Evolutionary conservation across 2,113 vertebrate species (phyloP), one percentile per base, ranked within the genome.

Genomic region (Percopsis transmontana): DNA sequence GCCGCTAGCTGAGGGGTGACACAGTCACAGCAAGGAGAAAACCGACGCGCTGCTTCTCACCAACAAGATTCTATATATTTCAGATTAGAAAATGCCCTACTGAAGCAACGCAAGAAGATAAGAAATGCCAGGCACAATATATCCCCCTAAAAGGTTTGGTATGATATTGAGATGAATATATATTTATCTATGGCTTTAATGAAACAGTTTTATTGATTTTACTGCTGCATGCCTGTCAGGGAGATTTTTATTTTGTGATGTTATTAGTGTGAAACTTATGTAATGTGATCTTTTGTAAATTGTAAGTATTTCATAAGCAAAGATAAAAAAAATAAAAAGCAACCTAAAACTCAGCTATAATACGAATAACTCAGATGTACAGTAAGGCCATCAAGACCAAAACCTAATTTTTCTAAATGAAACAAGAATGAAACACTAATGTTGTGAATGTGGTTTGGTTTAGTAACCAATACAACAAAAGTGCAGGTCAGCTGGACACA

Each of bases 21-120:
- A n/a, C 66, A 20, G 68, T 80, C 81, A 84, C 72, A 77, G 68
- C 12, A 38, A 73, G 62, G 74, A 61, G 27, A 67, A 71, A 66
- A 62, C 61, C 74, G 62, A 57, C 8, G 45, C 50, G 48, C 41
- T 39, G 39, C 53, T 81, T 57, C 67, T 18, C 59, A 2, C 66
- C 68, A 19, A 45, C 48, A 21, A 58, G 56, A 53, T 62, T 64
- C 54, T 58, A 41, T 50, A 41, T 50, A 63, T 62, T 27, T 79
- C 53, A 63, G 44, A 69, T 7, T 21, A 40, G 79, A 81, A 27
- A 11, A 24, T 21, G 7, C 10, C 8, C 53, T 66, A 51, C 50
- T 21, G 16, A 48, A 48, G 58, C 47, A 41, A 61, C 16, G 14
- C 19, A 58, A 16, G 8, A 33, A 33, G 27, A 33, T 33, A 33